Conservation (phyloP, 1,140 invertebrate genomes). For the Tetragonula clypearis region DNA sequence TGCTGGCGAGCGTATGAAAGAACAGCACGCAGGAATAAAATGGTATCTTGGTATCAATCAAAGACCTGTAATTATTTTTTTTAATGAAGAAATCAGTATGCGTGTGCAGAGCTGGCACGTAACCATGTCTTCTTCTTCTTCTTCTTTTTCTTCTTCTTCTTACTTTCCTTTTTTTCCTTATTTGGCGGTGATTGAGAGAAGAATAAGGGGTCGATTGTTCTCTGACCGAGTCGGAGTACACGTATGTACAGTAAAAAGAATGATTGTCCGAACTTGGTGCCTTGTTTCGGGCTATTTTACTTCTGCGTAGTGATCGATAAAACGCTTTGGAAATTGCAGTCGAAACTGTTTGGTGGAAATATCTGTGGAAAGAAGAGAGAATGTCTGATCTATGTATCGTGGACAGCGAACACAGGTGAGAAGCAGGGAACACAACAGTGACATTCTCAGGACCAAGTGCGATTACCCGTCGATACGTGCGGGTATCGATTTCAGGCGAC, state of each 20-base stretch:
- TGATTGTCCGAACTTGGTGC: conserved; percentile 55
- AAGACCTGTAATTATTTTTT: conserved; percentile 32
- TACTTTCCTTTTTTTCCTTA: not conserved
- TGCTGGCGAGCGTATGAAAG: not conserved
- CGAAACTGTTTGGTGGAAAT: not conserved
- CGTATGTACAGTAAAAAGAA: conserved; percentile 41
- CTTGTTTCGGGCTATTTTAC: not conserved
- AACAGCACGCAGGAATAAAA: not conserved
- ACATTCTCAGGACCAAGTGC: conserved; percentile 44
- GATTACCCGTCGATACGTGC: conserved; percentile 41
- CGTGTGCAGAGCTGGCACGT: not conserved
- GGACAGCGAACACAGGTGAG: conserved; percentile 46
- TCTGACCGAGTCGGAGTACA: conserved; percentile 11
- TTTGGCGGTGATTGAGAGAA: no score
- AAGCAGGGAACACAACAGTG: conserved; percentile 53
- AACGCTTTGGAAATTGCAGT: not conserved
- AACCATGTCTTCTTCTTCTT: not conserved
- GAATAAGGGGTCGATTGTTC: conserved; percentile 44
- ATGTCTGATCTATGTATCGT: not conserved
- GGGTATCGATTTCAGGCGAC: conserved; percentile 58
- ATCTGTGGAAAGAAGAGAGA: no score
- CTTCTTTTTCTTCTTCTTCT: no score
- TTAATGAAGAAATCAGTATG: conserved; percentile 18
- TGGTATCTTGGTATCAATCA: not conserved
- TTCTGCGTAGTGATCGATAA: not conserved